A percentile compares a stretch with the other conserved stretches of the same genome.
phyloP scores from a whole-genome alignment of 2,797 vertebrate genomes.

The Chaenodraco wilsoni region DNA sequence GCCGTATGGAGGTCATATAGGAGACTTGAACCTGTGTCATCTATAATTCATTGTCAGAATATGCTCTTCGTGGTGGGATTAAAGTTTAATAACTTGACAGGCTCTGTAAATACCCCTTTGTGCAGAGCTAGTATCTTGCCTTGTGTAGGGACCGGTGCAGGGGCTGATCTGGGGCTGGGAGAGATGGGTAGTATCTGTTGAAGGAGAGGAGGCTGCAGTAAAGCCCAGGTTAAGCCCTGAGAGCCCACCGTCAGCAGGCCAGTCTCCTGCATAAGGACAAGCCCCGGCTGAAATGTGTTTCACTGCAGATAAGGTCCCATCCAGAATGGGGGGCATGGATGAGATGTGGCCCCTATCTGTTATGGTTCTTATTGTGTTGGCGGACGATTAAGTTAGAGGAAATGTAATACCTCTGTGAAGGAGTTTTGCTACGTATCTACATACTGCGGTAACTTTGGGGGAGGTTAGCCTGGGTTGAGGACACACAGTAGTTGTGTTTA shows the following conservation, averaged over 20 bases:
- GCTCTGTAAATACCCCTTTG: constrained; percentile 83
- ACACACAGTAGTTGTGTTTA: constrained; percentile 35
- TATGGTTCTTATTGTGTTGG: constrained; percentile 78
- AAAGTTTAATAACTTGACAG: constrained; percentile 88
- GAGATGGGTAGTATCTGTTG: constrained; percentile 44
- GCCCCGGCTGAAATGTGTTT: constrained; percentile 81
- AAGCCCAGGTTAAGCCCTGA: constrained; percentile 75
- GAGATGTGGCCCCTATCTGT: constrained; percentile 81
- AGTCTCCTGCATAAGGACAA: constrained; percentile 57
- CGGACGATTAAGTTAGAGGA: constrained; percentile 74
- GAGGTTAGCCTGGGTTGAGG: constrained; percentile 44
- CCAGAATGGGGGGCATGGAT: constrained; percentile 76
- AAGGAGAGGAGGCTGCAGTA: constrained; percentile 61
- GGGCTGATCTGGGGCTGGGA: constrained; percentile 53
- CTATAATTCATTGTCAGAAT: constrained; percentile 87
- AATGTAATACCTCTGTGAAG: constrained; percentile 79
- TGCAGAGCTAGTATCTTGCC: constrained; percentile 69
- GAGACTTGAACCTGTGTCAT: constrained; percentile 83
- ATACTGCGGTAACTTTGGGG: constrained; percentile 44
- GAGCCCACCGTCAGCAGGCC: constrained; percentile 78
- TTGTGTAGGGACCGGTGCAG: constrained; percentile 41
- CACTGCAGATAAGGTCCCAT: constrained; percentile 81
- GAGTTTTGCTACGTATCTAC: constrained; percentile 61
- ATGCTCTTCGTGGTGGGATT: constrained; percentile 86
- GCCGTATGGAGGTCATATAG: constrained; percentile 78